Conservation (phyloP, 2,888 invertebrate genomes). For the Chrysotoxum bicinctum region DNA sequence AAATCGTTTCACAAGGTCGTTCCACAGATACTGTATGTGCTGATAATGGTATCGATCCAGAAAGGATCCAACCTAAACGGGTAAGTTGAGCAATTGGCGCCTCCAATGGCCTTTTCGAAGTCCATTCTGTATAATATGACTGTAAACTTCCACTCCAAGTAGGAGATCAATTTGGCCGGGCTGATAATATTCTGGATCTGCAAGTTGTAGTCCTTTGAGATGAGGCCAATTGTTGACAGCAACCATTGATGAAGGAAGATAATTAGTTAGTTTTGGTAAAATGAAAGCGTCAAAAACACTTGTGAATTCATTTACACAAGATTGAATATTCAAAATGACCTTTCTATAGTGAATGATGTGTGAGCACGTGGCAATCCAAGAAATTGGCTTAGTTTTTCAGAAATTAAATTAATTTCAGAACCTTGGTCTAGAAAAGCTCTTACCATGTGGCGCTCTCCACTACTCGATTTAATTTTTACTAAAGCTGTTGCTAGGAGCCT, state of each 20-base stretch:
- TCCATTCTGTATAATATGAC: too few species aligned
- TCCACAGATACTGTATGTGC: not conserved
- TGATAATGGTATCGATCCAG: conserved; percentile 21
- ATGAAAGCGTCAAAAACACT: conserved; percentile 14
- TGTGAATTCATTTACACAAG: conserved; percentile 10
- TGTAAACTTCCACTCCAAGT: too few species aligned
- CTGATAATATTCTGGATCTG: conserved; percentile 30
- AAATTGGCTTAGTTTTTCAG: not conserved
- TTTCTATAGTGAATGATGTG: conserved; percentile 11
- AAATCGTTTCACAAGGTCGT: conserved; percentile 7
- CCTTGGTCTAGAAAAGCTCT: too few species aligned
- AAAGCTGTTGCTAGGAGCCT: conserved; percentile 17
- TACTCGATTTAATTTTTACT: conserved; percentile 28
- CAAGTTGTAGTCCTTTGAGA: conserved; percentile 4
- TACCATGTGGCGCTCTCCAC: too few species aligned
- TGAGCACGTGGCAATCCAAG: conserved; percentile 7
- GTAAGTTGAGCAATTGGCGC: conserved; percentile 39
- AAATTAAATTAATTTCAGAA: too few species aligned
- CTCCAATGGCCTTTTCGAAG: conserved; percentile 17
- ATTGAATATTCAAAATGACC: not conserved
- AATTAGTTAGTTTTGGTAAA: conserved; percentile 11
- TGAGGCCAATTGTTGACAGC: conserved; percentile 22
- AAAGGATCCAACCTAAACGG: conserved; percentile 38
- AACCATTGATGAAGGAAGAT: conserved; percentile 21
- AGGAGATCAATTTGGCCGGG: too few species aligned